Conservation (phyloP, 2,797 vertebrate genomes). For the Cyprinella venusta region DNA sequence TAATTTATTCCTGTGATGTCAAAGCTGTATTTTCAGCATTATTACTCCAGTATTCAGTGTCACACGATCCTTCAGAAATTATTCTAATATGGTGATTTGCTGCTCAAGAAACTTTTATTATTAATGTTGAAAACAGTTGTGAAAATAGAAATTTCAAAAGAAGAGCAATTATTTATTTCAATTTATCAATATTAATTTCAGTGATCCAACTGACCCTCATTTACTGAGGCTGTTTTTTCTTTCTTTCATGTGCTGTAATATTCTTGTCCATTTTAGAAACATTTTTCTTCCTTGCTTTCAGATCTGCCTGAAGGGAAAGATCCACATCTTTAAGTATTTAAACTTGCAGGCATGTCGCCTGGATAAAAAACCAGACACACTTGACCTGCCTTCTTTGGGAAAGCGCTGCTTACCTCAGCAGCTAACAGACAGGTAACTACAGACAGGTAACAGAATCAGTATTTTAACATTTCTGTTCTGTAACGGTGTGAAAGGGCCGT, state of each 20-base stretch:
- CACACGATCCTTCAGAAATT: too few relatives aligned
- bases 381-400: constrained; percentile 90
- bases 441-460: background rate
- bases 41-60: too few relatives aligned
- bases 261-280: background rate
- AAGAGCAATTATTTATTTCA: too few relatives aligned
- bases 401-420: constrained; percentile 92
- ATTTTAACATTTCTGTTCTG: background rate
- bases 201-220: background rate
- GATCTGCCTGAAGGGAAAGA: constrained; percentile 98
- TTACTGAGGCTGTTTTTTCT: background rate
- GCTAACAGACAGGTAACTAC: constrained; percentile 91
- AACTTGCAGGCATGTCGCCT: constrained; percentile 94
- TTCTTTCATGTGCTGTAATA: background rate
- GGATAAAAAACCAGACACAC: constrained; percentile 95
- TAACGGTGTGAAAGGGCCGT: too few relatives aligned
- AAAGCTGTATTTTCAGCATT: too few relatives aligned
- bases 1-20: too few relatives aligned
- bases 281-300: constrained; percentile 67
- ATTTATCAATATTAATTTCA: background rate
- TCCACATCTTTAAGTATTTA: constrained; percentile 98
- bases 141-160: too few relatives aligned
- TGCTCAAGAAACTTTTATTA: background rate
- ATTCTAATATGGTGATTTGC: background rate
- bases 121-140: too few relatives aligned